These are phyloP conservation scores for Ichneumoninae sp. DNA, from an alignment of 2,888 invertebrate species.

Conservation along the genomic window DNA sequence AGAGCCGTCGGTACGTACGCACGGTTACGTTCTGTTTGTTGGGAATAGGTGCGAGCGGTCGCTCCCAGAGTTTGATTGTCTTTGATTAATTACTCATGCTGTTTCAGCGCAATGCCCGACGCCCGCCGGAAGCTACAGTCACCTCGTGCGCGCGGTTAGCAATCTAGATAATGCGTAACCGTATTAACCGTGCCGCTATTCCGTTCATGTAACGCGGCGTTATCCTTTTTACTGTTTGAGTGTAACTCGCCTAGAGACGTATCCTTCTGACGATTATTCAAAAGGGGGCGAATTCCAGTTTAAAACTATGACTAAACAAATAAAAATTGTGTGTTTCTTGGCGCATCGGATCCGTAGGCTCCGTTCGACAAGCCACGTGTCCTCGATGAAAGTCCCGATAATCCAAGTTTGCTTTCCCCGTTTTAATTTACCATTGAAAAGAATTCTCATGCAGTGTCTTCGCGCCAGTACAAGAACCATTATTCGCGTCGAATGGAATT, in stretches of 20 bases:
- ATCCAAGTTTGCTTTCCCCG: neutral
- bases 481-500: constrained; percentile 51
- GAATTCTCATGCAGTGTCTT: constrained; percentile 10
- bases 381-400: constrained; percentile 2
- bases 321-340: neutral
- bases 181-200: constrained; percentile 74
- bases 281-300: neutral
- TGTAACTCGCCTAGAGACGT: constrained; percentile 16
- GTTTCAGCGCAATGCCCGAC: constrained; percentile 70
- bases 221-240: constrained; percentile 28
- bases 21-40: constrained; percentile 75
- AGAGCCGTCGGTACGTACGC: constrained; percentile 20
- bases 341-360: neutral
- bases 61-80: constrained; percentile 84
- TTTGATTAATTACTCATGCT: constrained; percentile 83
- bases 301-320: neutral
- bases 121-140: constrained; percentile 69
- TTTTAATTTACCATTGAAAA: constrained; percentile 31
- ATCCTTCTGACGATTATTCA: constrained; percentile 28
- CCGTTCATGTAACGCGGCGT: constrained; percentile 28
- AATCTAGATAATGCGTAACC: constrained; percentile 83
- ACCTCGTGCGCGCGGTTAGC: constrained; percentile 71
- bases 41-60: constrained; percentile 78
- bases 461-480: constrained; percentile 20
- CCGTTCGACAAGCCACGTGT: neutral